phyloP scores from a whole-genome alignment of 2,888 invertebrate species.

The Pseudeuparius sepicola region DNA sequence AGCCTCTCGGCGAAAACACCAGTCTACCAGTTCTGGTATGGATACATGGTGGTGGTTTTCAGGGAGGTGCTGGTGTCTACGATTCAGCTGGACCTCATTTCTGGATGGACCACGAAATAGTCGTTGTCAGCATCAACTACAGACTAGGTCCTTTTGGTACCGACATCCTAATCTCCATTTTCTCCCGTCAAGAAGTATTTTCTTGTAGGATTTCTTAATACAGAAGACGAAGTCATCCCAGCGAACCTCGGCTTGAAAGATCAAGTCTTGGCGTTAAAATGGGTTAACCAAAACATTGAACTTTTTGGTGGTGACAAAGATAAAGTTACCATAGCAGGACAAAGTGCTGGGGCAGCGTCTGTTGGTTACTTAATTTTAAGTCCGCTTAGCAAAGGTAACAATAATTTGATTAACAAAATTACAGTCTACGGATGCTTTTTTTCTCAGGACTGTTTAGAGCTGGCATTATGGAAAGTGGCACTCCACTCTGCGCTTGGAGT shows the following conservation, averaged over 20 bases:
- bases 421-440: neutral
- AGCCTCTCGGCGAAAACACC: neutral
- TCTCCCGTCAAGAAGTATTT: too few species aligned
- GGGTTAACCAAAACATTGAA: constrained; percentile 17
- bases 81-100: constrained; percentile 26
- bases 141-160: constrained; percentile 26
- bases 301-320: constrained; percentile 21
- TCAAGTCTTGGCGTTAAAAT: constrained; percentile 19
- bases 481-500: constrained; percentile 17
- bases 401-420: too few species aligned
- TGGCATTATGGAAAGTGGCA: constrained; percentile 22
- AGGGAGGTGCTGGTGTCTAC: constrained; percentile 21
- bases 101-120: constrained; percentile 24
- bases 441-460: constrained; percentile 18
- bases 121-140: constrained; percentile 27
- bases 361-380: too few species aligned
- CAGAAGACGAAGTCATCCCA: constrained; percentile 20
- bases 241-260: constrained; percentile 22
- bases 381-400: too few species aligned
- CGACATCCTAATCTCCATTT: too few species aligned
- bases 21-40: constrained; percentile 29
- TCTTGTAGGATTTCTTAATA: constrained; percentile 21
- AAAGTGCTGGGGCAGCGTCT: constrained; percentile 22
- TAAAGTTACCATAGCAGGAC: constrained; percentile 20
- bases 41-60: constrained; percentile 30